phyloP scores from a whole-genome alignment of 2,888 invertebrate species.

The Tetropium fuscum region DNA sequence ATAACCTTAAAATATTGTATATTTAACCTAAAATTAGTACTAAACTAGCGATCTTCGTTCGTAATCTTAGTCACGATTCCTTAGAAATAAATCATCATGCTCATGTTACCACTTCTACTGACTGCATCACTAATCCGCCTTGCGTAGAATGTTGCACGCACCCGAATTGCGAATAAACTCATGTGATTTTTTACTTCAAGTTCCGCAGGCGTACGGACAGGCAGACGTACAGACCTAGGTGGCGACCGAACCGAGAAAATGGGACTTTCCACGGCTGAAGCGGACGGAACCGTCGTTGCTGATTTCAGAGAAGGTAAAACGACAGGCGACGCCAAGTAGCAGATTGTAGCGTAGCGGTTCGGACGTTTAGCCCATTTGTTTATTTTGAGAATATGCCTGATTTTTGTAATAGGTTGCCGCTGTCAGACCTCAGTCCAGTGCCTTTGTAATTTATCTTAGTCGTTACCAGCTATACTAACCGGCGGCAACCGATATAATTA shows the following conservation, averaged over 20 bases:
- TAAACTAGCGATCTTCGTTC: conserved; percentile 48
- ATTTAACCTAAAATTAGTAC: conserved; percentile 44
- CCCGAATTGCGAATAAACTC: conserved; percentile 49
- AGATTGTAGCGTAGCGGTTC: conserved; percentile 56
- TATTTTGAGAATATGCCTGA: conserved; percentile 26
- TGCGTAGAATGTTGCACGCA: conserved; percentile 61
- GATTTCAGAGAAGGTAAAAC: conserved; percentile 56
- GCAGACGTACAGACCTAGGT: conserved; percentile 27
- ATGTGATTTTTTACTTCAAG: conserved; percentile 62
- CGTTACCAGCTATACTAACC: conserved; percentile 33
- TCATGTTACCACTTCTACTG: conserved; percentile 60
- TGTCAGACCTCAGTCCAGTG: conserved; percentile 19
- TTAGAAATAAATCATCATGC: conserved; percentile 45
- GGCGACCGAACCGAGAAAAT: conserved; percentile 22
- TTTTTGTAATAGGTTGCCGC: conserved; percentile 24
- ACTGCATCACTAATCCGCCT: conserved; percentile 62
- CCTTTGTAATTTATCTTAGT: conserved; percentile 24
- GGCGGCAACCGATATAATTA: conserved; percentile 29
- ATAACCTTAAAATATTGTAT: conserved; percentile 42
- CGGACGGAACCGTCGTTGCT: conserved; percentile 17
- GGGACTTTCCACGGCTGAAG: conserved; percentile 1
- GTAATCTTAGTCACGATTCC: conserved; percentile 20
- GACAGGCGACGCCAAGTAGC: conserved; percentile 50
- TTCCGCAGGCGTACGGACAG: conserved; percentile 50
- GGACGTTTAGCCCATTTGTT: conserved; percentile 34